Conservation (phyloP, 2,113 vertebrate species). For the Gopherus evgoodei region DNA sequence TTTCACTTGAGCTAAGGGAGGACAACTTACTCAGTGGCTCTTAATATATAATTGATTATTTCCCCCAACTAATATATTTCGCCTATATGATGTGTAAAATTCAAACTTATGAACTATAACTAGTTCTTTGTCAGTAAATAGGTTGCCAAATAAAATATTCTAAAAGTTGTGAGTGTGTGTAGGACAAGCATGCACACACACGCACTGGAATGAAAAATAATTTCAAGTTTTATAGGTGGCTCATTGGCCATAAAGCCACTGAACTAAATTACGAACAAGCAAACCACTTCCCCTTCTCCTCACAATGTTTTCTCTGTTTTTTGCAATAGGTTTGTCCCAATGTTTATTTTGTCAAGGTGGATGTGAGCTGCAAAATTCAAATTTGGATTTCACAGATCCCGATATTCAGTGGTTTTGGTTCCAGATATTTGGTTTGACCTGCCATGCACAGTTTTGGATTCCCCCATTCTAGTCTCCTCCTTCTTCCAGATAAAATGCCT, state of each 20-base stretch:
- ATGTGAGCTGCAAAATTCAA: neutral
- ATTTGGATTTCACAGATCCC: neutral
- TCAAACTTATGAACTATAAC: neutral
- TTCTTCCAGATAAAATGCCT: neutral
- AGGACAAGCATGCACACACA: neutral
- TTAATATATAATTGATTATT: no score
- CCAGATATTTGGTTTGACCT: neutral
- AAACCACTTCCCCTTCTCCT: neutral
- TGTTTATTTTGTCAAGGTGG: neutral
- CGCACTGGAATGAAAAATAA: neutral
- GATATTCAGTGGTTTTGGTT: neutral
- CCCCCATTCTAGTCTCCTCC: neutral
- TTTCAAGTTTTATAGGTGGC: neutral
- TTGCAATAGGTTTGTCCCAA: neutral
- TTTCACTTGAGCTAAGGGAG: neutral
- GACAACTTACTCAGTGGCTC: neutral
- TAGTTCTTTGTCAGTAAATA: neutral
- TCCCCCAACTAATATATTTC: neutral
- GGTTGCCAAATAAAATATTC: neutral
- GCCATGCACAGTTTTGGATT: rapidly evolving
- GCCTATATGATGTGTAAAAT: neutral
- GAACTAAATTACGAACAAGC: neutral
- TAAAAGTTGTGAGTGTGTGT: neutral
- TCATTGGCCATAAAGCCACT: neutral
- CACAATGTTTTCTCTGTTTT: neutral